Percentiles rank a stretch among this genome's conserved stretches.
phyloP scores from a whole-genome alignment of 1,140 invertebrate genomes.

The Anoplolepis gracilipes region DNA sequence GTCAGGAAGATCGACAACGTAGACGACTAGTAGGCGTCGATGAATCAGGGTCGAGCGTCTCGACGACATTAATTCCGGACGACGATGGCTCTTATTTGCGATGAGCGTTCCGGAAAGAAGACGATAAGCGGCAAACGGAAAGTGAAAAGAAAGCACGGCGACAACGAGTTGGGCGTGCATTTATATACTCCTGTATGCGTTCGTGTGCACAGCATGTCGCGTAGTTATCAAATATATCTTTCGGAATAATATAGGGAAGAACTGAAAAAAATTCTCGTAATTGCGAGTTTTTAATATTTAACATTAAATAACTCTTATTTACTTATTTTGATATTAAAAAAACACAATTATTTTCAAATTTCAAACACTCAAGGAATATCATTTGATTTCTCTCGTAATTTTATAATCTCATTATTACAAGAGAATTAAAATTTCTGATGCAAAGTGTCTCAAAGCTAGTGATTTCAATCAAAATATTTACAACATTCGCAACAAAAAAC shows the following conservation, averaged over 20 bases:
- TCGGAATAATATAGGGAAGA: neutral
- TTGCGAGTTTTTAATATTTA: neutral
- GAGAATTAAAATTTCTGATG: neutral
- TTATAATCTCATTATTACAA: neutral
- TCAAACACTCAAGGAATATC: neutral
- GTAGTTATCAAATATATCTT: neutral
- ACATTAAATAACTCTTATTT: neutral
- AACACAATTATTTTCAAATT: neutral
- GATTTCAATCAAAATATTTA: neutral
- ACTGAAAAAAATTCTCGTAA: neutral
- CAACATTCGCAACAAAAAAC: neutral
- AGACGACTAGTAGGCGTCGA: slow-evolving; percentile 63
- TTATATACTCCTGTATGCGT: slow-evolving; percentile 57
- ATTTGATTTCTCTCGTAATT: neutral
- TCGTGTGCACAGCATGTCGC: neutral
- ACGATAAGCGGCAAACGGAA: slow-evolving; percentile 66
- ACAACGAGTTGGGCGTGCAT: slow-evolving; percentile 64
- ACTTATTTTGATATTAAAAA: neutral
- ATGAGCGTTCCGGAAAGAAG: slow-evolving; percentile 65
- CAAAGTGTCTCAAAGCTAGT: neutral
- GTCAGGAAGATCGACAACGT: slow-evolving; percentile 53
- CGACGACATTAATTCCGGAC: slow-evolving; percentile 72
- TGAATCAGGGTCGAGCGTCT: slow-evolving; percentile 64
- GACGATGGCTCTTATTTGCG: slow-evolving; percentile 65
- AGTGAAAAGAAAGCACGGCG: slow-evolving; percentile 54